Conservation (phyloP, 37 sponge, comb jelly and placozoan genomes). For the Bolinopsis microptera region DNA sequence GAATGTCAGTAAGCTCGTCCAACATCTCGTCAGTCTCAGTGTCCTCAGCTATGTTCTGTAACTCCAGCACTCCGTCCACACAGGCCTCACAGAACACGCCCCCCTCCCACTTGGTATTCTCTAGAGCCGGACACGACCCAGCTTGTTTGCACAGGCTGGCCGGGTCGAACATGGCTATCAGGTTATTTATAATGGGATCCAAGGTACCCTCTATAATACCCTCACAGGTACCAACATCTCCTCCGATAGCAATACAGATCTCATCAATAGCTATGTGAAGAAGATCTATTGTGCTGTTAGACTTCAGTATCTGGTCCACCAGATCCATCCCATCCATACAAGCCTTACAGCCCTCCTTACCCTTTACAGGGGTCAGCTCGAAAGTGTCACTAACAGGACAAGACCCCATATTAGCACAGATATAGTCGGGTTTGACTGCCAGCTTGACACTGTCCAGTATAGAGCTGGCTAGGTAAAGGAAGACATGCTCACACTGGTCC, state of each 20-base stretch:
- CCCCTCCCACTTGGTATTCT: background rate
- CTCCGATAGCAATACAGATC: constrained; percentile 25
- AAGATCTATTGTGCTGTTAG: background rate
- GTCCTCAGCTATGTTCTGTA: constrained; percentile 42
- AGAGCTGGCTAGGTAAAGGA: background rate
- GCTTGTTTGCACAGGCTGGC: constrained; percentile 34
- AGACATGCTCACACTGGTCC: background rate
- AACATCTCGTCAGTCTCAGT: background rate
- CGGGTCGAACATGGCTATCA: constrained; percentile 42
- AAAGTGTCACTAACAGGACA: background rate
- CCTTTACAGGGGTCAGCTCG: background rate
- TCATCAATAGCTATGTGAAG: constrained; percentile 29
- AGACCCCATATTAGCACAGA: background rate
- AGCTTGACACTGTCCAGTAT: background rate
- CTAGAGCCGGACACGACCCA: background rate
- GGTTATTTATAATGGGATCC: constrained; percentile 26
- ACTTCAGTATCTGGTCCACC: background rate
- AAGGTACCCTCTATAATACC: background rate
- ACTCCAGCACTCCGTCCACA: constrained; percentile 5
- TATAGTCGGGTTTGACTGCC: background rate
- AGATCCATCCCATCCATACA: constrained; percentile 39
- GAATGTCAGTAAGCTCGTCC: background rate
- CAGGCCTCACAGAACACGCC: constrained; percentile 24
- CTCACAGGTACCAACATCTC: background rate
- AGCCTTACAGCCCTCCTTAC: constrained; percentile 51